phyloP scores from a whole-genome alignment of 2,888 invertebrate genomes.

The Apodemia mormo region DNA sequence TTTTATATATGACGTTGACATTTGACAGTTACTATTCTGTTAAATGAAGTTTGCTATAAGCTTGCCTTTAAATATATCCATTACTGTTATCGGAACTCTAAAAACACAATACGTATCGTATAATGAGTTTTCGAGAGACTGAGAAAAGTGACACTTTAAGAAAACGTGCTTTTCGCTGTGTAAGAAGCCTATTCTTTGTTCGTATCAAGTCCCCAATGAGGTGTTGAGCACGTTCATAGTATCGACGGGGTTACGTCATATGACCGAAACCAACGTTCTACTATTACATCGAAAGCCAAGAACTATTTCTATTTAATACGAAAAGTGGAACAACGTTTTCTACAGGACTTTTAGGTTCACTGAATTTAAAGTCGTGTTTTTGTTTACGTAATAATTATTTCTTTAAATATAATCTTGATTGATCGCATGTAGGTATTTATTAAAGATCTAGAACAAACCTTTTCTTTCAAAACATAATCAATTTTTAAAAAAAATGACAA shows the following conservation, averaged over 20 bases:
- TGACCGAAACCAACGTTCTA: constrained; percentile 4
- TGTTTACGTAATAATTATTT: too few species aligned
- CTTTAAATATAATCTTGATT: too few species aligned
- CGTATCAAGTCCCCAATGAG: constrained; percentile 26
- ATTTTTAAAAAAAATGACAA: too few species aligned
- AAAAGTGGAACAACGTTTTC: background rate
- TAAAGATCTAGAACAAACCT: too few species aligned
- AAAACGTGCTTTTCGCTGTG: constrained; percentile 26
- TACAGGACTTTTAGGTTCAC: too few species aligned
- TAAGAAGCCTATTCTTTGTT: constrained; percentile 34
- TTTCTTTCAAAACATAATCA: too few species aligned
- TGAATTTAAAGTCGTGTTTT: too few species aligned
- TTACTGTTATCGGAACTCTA: background rate
- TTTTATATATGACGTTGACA: too few species aligned
- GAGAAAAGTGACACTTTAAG: constrained; percentile 19
- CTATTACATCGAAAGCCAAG: background rate
- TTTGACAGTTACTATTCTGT: too few species aligned
- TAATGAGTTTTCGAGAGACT: background rate
- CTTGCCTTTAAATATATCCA: background rate
- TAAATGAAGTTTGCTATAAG: too few species aligned
- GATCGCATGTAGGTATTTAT: too few species aligned
- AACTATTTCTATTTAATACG: background rate
- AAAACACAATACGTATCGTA: background rate
- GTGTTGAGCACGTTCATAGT: constrained; percentile 36
- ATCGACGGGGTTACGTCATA: constrained; percentile 24